Base-by-base conservation (phyloP, 1,140 invertebrate species). In the Polypedilum pembai region DNA sequence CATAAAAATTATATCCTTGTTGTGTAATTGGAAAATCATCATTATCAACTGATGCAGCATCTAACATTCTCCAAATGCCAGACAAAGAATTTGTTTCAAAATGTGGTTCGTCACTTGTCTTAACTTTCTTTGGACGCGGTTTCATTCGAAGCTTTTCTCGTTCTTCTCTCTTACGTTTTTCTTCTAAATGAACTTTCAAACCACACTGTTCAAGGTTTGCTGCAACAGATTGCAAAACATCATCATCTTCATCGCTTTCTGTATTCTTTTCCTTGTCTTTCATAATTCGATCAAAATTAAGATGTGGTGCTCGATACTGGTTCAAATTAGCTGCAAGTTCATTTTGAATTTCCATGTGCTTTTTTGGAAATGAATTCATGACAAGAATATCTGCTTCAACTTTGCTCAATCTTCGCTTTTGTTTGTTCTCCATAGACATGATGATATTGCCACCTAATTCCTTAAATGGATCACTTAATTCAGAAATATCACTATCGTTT, bases 271-370 rank as follows among this genome's bases (percentile, higher is more conserved):
- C 17, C 17, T 69, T 21, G 12, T 69, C 65, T 69, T 69, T 18
- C 65, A 69, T 21, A 69, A 69, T 69, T 20, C 20, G 20, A 10
- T 69, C 20, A 69, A 69, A 18, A 69, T 69, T 18, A 20, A 69
- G 15, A 18, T 69, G 65, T 21, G 65, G 65, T 10, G 65, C 3
- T 20, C 4, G n/a, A 8, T 18, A 8, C 8, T 20, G 17, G 20
- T 7, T 69, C 12, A 69, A 8, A 18, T 69, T 18, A n/a, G 15
- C 8, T 69, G 18, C 8, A 21, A 69, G 8, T 18, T n/a, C 17
- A 21, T 69, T 69, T 21, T 69, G 65, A 20, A 69, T 69, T 20
- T 69, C 65, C 65, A 69, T 69, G 18, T 69, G 65, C 12, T n/a
- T 7, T 69, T 8, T 8, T 7, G 65, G 65, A 69, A 69, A 69